Percentiles rank a stretch among this genome's conserved stretches.
phyloP scores from a whole-genome alignment of 2,797 vertebrate species.

The Falco naumanni region DNA sequence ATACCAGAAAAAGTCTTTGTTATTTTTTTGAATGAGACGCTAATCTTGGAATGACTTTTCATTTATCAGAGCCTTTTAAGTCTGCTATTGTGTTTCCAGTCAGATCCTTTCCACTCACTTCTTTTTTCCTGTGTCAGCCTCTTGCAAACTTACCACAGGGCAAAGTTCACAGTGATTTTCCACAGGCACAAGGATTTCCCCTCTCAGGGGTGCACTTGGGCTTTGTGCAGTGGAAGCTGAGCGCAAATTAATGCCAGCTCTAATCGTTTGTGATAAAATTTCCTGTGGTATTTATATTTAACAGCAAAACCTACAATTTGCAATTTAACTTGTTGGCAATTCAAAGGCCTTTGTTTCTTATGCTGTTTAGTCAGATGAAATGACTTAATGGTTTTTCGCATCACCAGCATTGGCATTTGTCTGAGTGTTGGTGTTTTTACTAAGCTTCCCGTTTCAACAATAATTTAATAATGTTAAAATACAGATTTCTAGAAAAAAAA shows the following conservation, averaged over 20 bases:
- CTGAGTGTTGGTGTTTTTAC: neutral
- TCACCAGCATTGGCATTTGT: neutral
- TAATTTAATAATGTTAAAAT: neutral
- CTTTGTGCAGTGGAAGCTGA: conserved; percentile 16
- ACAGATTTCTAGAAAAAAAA: neutral
- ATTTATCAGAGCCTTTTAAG: conserved; percentile 61
- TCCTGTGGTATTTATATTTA: neutral
- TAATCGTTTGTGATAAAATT: conserved; percentile 1
- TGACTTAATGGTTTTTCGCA: conserved; percentile 3
- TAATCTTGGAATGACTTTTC: conserved; percentile 64
- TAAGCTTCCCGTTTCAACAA: neutral
- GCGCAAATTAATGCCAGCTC: conserved; percentile 19
- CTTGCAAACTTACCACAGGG: conserved; percentile 1
- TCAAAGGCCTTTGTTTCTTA: neutral
- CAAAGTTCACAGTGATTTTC: conserved; percentile 51
- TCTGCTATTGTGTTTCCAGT: conserved; percentile 59
- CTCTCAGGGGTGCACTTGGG: conserved; percentile 30
- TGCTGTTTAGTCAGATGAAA: neutral
- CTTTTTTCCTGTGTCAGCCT: conserved; percentile 48
- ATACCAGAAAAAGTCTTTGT: conserved; percentile 58
- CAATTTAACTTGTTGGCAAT: neutral
- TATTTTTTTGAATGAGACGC: conserved; percentile 58
- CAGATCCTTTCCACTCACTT: conserved; percentile 48
- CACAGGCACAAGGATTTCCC: conserved; percentile 29
- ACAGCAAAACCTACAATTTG: neutral